phyloP scores from a whole-genome alignment of 1,140 invertebrate species.

The Gonioctena quinquepunctata region DNA sequence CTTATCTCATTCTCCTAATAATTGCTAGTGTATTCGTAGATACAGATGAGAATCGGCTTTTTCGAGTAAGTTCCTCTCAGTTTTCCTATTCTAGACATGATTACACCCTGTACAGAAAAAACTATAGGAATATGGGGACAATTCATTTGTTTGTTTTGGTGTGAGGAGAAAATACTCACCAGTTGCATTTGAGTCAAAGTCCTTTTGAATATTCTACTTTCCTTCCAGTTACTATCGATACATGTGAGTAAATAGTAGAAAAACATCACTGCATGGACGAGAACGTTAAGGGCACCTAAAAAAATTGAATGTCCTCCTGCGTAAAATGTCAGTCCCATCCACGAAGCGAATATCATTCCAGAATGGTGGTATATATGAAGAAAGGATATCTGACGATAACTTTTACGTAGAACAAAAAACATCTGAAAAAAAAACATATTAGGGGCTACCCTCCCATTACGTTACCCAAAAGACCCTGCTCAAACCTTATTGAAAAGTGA shows the following conservation, averaged over 20 bases:
- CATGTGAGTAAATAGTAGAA: neutral
- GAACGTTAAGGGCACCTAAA: neutral
- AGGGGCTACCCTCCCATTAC: no score
- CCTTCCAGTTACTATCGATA: neutral
- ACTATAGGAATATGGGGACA: no score
- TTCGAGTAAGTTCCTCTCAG: no score
- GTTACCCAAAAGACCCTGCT: no score
- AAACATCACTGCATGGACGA: conserved; percentile 6
- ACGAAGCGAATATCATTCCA: neutral
- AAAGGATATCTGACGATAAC: neutral
- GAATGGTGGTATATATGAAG: conserved; percentile 5
- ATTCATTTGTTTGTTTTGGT: no score
- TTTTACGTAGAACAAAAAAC: neutral
- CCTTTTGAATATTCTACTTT: neutral
- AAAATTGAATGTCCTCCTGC: neutral
- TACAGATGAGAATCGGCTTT: no score
- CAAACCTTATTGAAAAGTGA: no score
- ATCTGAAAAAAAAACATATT: neutral
- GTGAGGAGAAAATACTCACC: neutral
- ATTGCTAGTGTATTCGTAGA: no score
- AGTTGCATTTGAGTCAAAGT: neutral
- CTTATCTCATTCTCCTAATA: no score
- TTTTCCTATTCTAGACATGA: no score
- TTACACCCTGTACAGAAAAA: no score
- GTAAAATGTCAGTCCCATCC: neutral